Base-by-base conservation (phyloP, 2,888 invertebrate species). In the Galerucella calmariensis region DNA sequence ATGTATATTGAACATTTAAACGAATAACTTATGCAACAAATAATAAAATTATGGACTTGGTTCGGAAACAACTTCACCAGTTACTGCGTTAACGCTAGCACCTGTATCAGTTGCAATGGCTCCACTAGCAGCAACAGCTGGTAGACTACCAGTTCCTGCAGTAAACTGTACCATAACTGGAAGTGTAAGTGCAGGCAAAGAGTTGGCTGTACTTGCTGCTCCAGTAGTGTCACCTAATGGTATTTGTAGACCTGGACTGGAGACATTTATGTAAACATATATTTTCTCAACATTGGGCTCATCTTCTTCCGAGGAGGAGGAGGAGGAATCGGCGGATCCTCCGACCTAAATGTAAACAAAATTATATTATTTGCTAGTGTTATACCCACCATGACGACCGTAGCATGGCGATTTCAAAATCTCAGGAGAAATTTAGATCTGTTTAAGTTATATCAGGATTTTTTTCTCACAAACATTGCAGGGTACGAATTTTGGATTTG, bases 81-180 rank as follows among this genome's bases (percentile, higher is more conserved):
- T 41, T 41, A 41, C 35, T 41, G 35, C 8, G 5, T 5, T 35
- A 41, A 9, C 35, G 8, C 35, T 2, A 41, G 35, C 35, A 41
- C 35, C 35, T 41, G 35, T 41, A 41, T 41, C 35, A 9, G 10
- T 56, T 56, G 56, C 20, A 5, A n/a, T 14, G 6, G 9, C 16
- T 2, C 2, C 10, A 6, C 14, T n/a, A 35, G 27, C 14, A 27
- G 0, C 12, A 6, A 14, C 27, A 35, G 35, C 8, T 14, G 59
- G 59, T 12, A 14, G 5, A 35, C 14, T n/a, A 35, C 14, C 61
- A 27, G 35, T 2, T 11, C 61, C 61, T n/a, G 61, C n/a, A 27
- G 14, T 61, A 6, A 61, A 35, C 61, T 61, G 61, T n/a, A 61
- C 61, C 61, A 61, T 27, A 35, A 61, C 2, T n/a, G 61, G 61